Evolutionary conservation across 2,113 vertebrate genomes (phyloP).

Genomic region (Montifringilla adamsi): DNA sequence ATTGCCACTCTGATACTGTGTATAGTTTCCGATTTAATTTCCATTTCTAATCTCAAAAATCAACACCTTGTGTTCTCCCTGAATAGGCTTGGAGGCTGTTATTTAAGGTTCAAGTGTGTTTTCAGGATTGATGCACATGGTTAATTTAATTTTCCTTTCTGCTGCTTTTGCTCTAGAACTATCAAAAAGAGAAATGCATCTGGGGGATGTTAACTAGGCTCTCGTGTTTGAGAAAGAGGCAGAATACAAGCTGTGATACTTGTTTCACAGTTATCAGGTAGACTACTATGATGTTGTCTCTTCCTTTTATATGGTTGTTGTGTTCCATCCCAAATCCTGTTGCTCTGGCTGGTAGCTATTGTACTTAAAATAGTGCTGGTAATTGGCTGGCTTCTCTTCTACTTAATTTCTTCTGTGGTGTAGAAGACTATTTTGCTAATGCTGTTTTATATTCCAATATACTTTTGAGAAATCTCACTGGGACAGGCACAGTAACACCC

Average conservation of each 20-base stretch:
- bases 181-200: neutral
- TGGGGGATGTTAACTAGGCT: neutral
- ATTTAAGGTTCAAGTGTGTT: neutral
- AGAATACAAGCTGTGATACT: neutral
- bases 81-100: neutral
- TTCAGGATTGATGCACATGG: accelerated
- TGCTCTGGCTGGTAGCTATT: neutral
- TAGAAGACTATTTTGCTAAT: neutral
- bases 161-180: neutral
- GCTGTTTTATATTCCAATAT: neutral
- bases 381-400: neutral
- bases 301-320: neutral
- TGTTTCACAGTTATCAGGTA: neutral
- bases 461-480: neutral
- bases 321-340: neutral
- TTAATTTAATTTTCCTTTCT: neutral
- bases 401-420: neutral
- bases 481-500: neutral
- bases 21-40: neutral
- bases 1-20: neutral
- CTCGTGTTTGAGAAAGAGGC: neutral
- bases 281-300: neutral
- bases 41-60: neutral
- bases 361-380: neutral
- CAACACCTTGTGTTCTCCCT: neutral